Base-by-base conservation (phyloP, 1,140 invertebrate genomes). In the Pygmarrhopalites habei region DNA sequence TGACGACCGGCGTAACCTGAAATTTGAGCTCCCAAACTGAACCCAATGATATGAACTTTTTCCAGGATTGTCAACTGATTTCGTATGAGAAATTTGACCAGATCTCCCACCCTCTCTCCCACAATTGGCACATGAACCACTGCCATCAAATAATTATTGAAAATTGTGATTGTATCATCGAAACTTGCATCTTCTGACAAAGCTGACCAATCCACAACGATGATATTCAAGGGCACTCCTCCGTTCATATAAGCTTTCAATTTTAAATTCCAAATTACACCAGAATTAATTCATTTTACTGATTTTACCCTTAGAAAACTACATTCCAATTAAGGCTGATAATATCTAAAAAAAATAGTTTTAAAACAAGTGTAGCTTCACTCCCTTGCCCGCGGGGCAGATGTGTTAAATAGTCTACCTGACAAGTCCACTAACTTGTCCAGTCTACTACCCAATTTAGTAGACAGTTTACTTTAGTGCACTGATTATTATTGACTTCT, bases 11-110 rank as follows among this genome's bases (percentile, higher is more conserved):
- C 53, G 5, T 39, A 56, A 2, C 53, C 53, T 39, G 53, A 21
- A 7, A 56, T 21, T 19, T 56, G 53, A 35, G 53, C 53, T 10
- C 53, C 53, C 30, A 56, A 23, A 41, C 53, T 56, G 17, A 35
- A 56, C 12, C 53, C 53, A 3, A 56, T 32, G 15, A 56, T 39
- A 41, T 56, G 53, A 2, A 56, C 53, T 41, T 39, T 56, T 3
- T 41, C 23, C 30, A 56, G 17, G 2, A n/a, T 56, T 17, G 53
- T 56, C 7, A n/a, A 5, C 30, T 23, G 53, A 2, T 5, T 4
- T 10, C 39, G 30, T 19, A n/a, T 7, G 12, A 56, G 39, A 56
- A 35, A 56, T 4, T 19, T 4, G 3, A 56, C 23, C 17, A 56
- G 12, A 7, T 30, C 30, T 2, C 53, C 53, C 5, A 56, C 53